A percentile compares a stretch with the other conserved stretches of the same genome.
phyloP scores from a whole-genome alignment of 2,888 invertebrate species.

The Tachina fera region DNA sequence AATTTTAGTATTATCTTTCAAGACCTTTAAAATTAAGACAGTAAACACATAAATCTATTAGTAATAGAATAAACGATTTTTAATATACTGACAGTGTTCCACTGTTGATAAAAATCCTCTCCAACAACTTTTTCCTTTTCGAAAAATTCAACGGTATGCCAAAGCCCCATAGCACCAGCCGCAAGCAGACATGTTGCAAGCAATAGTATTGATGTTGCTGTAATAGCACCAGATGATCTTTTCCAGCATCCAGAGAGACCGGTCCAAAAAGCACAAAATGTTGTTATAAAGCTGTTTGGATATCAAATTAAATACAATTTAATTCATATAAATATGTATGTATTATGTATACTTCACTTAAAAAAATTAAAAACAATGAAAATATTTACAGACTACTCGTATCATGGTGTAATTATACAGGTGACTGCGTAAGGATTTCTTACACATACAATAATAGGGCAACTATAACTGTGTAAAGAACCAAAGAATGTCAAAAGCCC shows the following conservation, averaged over 20 bases:
- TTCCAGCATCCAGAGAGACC: conserved; percentile 99
- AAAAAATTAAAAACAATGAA: no score
- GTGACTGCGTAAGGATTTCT: no score
- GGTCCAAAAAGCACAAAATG: conserved; percentile 97
- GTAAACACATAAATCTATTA: not conserved
- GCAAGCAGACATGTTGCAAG: conserved; percentile 89
- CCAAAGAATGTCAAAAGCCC: no score
- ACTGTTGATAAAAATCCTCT: conserved; percentile 95
- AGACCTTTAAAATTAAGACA: conserved; percentile 85
- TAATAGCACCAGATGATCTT: conserved; percentile 95
- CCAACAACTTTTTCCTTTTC: conserved; percentile 97
- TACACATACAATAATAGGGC: no score
- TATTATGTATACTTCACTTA: no score
- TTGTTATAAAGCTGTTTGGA: conserved; percentile 89
- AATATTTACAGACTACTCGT: no score
- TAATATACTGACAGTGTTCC: conserved; percentile 89
- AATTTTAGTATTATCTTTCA: conserved; percentile 92
- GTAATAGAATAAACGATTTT: not conserved
- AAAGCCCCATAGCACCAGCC: conserved; percentile 97
- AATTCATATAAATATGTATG: not conserved
- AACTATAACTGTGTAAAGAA: no score
- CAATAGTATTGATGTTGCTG: conserved; percentile 91
- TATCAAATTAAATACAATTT: conserved; percentile 13
- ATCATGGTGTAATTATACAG: no score
- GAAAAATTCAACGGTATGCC: conserved; percentile 98